Percentiles rank a stretch among this genome's conserved stretches.
Evolutionary conservation across 1,140 invertebrate genomes (phyloP).

Genomic region (Oedothorax gibbosus): DNA sequence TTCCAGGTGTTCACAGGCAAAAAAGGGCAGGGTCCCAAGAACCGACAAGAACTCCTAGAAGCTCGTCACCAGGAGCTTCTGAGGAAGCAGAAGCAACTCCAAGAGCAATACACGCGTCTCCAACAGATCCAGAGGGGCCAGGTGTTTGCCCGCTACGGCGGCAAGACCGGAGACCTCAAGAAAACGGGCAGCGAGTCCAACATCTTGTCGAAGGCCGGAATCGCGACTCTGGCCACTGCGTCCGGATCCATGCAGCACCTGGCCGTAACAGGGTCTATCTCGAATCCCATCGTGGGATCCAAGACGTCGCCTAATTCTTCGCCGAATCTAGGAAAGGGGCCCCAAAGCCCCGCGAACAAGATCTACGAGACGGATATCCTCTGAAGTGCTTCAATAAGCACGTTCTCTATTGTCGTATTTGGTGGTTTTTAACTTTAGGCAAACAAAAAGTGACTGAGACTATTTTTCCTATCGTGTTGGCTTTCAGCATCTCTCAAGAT

Average conservation of each 20-base stretch:
- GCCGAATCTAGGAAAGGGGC: slow-evolving; percentile 28
- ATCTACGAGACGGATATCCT: slow-evolving; percentile 57
- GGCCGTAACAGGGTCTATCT: slow-evolving; percentile 66
- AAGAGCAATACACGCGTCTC: slow-evolving; percentile 87
- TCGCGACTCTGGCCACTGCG: slow-evolving; percentile 69
- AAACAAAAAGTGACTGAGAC: slow-evolving; percentile 6
- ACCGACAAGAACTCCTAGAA: slow-evolving; percentile 81
- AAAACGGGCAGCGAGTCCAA: slow-evolving; percentile 92
- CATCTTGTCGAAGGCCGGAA: slow-evolving; percentile 81
- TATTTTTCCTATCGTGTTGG: slow-evolving; percentile 25
- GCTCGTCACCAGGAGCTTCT: slow-evolving; percentile 87
- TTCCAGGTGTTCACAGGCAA: slow-evolving; percentile 40
- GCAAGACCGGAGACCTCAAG: slow-evolving; percentile 74
- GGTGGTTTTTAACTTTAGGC: slow-evolving; percentile 7
- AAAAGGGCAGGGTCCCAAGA: slow-evolving; percentile 63
- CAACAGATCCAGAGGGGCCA: slow-evolving; percentile 85
- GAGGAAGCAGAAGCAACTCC: slow-evolving; percentile 85
- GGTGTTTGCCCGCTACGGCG: slow-evolving; percentile 72
- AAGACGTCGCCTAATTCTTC: slow-evolving; percentile 39
- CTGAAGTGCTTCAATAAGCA: slow-evolving; percentile 10
- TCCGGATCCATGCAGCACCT: slow-evolving; percentile 77
- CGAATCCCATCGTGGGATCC: slow-evolving; percentile 45
- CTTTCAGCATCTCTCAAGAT: too few relatives aligned
- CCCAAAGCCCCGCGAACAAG: slow-evolving; percentile 48
- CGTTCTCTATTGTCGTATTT: neutral